A percentile compares a stretch with the other conserved stretches of the same genome.
Conservation (phyloP, 2,888 invertebrate genomes). For the Drosophila atroscutellata region DNA sequence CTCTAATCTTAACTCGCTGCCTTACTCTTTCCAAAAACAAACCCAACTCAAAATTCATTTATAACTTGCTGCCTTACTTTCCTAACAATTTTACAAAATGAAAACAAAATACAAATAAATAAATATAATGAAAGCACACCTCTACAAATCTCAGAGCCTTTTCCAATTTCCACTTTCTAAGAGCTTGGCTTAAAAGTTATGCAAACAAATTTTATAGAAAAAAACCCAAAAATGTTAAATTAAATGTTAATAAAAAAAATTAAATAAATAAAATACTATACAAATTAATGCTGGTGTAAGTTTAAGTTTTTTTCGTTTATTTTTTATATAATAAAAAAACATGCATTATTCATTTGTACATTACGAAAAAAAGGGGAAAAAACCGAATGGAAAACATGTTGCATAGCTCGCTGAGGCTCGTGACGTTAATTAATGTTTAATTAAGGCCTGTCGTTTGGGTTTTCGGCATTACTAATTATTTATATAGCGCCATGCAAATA, state of each 20-base stretch:
- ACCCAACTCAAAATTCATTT: conserved; percentile 60
- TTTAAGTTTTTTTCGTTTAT: conserved; percentile 35
- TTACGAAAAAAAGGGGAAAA: conserved; percentile 3
- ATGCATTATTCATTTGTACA: conserved; percentile 38
- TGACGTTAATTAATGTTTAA: conserved; percentile 59
- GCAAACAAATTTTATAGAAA: conserved; percentile 52
- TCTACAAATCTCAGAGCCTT: conserved; percentile 58
- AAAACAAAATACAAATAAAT: conserved; percentile 16
- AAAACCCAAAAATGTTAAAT: conserved; percentile 49
- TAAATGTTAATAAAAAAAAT: conserved; percentile 53
- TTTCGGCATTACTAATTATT: conserved; percentile 36
- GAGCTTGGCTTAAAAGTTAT: conserved; percentile 66
- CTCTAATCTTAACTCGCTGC: conserved; percentile 75
- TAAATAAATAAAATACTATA: conserved; percentile 37
- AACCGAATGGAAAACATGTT: conserved; percentile 24
- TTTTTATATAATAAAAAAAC: conserved; percentile 16
- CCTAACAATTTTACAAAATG: conserved; percentile 61
- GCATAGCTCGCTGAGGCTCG: conserved; percentile 25
- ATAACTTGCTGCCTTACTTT: conserved; percentile 77
- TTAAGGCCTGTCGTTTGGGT: conserved; percentile 42
- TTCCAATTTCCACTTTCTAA: conserved; percentile 69
- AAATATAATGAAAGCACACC: conserved; percentile 32
- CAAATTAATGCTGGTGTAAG: conserved; percentile 54
- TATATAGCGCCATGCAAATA: conserved; percentile 41
- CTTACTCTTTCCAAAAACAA: conserved; percentile 62